These are phyloP conservation scores for Tillus elongatus DNA, from an alignment of 2,888 invertebrate genomes.

Conservation along the genomic window DNA sequence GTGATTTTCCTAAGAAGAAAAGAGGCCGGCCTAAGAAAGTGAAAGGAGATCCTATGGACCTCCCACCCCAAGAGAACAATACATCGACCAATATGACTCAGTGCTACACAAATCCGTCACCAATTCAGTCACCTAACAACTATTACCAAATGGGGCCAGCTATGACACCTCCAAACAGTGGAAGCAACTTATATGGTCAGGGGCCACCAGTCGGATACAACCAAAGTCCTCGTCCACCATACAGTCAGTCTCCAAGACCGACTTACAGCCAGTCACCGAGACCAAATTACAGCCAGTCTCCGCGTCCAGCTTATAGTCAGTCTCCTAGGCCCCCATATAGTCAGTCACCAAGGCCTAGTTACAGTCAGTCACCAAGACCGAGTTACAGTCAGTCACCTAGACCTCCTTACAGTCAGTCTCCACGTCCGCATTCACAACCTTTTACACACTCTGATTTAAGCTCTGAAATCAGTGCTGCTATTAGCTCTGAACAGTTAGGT, in stretches of 20 bases:
- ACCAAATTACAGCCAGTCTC: conserved; percentile 33
- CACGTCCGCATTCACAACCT: conserved; percentile 45
- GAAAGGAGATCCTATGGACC: conserved; percentile 55
- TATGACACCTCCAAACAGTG: conserved; percentile 38
- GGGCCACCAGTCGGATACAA: conserved; percentile 29
- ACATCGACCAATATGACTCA: conserved; percentile 42
- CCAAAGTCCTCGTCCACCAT: conserved; percentile 29
- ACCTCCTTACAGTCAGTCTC: conserved; percentile 33
- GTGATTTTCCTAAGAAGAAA: conserved; percentile 73
- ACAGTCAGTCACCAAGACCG: conserved; percentile 32
- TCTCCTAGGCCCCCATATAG: conserved; percentile 32
- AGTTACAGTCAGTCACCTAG: conserved; percentile 36
- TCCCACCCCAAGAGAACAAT: conserved; percentile 35
- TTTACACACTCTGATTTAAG: conserved; percentile 65
- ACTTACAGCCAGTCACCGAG: conserved; percentile 38
- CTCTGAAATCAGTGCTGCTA: conserved; percentile 69
- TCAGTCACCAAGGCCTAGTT: conserved; percentile 31
- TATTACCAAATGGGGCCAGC: conserved; percentile 41
- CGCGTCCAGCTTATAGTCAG: conserved; percentile 31
- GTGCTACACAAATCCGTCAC: conserved; percentile 45
- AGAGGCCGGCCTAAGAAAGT: conserved; percentile 83
- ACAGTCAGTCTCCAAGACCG: no score
- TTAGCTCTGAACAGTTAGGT: conserved; percentile 56
- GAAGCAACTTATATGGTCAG: conserved; percentile 36
- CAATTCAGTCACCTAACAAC: conserved; percentile 45